phyloP scores from a whole-genome alignment of 2,888 invertebrate species.

The Idaea straminata region DNA sequence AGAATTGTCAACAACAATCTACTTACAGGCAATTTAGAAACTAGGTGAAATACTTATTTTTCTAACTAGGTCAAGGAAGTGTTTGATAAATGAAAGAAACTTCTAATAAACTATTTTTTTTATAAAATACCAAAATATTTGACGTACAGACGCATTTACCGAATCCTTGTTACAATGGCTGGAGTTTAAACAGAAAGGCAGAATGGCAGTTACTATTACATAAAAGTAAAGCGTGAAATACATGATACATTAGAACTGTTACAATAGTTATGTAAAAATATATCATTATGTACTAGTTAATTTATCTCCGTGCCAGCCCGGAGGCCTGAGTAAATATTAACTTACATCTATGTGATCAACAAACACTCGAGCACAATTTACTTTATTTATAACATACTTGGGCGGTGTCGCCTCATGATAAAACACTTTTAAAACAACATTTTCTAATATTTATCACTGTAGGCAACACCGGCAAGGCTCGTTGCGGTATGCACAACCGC shows the following conservation, averaged over 20 bases:
- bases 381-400: conserved; percentile 23
- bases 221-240: conserved; percentile 30
- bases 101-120: conserved; percentile 39
- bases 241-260: conserved; percentile 19
- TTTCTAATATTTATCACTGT: conserved; percentile 21
- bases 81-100: conserved; percentile 14
- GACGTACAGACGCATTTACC: conserved; percentile 48
- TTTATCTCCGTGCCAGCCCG: conserved; percentile 19
- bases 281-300: conserved; percentile 24
- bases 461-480: conserved; percentile 25
- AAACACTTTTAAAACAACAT: conserved; percentile 8
- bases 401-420: conserved; percentile 1
- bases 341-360: conserved; percentile 53
- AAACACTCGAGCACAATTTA: conserved; percentile 53
- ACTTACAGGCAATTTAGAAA: not conserved
- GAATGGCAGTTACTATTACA: conserved; percentile 21
- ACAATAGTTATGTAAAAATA: conserved; percentile 27
- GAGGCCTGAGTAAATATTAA: conserved; percentile 40
- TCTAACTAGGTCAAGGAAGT: not conserved
- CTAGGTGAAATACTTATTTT: not conserved
- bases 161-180: conserved; percentile 40
- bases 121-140: conserved; percentile 69
- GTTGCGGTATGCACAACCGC: conserved; percentile 15
- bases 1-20: not conserved
- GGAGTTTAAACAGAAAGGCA: conserved; percentile 24